Conservation (phyloP, 2,888 invertebrate genomes). For the Megamerina dolium region DNA sequence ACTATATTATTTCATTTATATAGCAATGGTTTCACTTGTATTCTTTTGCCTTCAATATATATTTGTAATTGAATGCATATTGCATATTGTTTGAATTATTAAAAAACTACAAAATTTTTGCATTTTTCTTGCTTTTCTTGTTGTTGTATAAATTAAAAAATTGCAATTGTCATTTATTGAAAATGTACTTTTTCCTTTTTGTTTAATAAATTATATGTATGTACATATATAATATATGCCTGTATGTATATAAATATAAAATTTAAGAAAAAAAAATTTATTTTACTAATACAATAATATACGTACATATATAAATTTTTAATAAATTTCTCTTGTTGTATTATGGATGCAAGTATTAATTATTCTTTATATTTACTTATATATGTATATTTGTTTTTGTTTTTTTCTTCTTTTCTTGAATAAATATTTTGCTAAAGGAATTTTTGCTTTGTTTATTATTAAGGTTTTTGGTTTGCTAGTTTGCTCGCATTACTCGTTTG, state of each 20-base stretch:
- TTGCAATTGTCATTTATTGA: too few species aligned
- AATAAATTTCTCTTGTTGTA: slow-evolving; percentile 19
- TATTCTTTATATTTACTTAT: slow-evolving; percentile 20
- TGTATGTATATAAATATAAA: slow-evolving; percentile 38
- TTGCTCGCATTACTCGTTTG: slow-evolving; percentile 1
- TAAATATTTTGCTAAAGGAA: slow-evolving; percentile 49
- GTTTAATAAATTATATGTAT: slow-evolving; percentile 4
- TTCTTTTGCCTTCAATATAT: too few species aligned
- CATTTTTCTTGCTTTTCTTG: slow-evolving; percentile 8
- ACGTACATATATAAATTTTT: slow-evolving; percentile 30
- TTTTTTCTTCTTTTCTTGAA: too few species aligned
- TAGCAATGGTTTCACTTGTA: too few species aligned
- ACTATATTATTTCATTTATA: too few species aligned
- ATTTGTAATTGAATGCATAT: too few species aligned
- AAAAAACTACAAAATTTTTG: slow-evolving; percentile 33
- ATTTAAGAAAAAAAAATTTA: slow-evolving; percentile 27
- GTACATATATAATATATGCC: slow-evolving; percentile 34
- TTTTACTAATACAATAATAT: slow-evolving; percentile 25
- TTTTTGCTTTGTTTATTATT: slow-evolving; percentile 35
- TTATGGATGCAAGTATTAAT: slow-evolving; percentile 24
- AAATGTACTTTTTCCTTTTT: slow-evolving; percentile 11
- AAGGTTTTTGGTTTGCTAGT: slow-evolving; percentile 28
- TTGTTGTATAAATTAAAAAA: too few species aligned
- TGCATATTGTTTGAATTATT: not conserved
- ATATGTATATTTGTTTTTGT: not conserved